Evolutionary conservation across 2,888 invertebrate species (phyloP), one percentile per base, ranked within the genome.

Genomic region (Hemaris fuciformis): DNA sequence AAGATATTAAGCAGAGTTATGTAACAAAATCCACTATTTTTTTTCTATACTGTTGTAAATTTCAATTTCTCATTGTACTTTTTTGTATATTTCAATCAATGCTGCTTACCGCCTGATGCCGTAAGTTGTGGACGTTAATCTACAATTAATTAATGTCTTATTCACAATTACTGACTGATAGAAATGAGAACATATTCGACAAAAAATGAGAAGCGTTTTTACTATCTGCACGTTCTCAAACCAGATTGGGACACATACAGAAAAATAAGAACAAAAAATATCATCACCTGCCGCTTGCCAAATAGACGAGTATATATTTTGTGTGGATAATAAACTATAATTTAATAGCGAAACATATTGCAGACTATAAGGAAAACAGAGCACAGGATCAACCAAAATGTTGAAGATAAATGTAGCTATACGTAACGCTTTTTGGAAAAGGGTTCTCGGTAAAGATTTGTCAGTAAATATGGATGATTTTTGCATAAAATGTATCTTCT

Each of bases 311-410:
- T 23, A 60, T 60, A 23, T 23, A 15, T 6, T 42, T 8, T 45
- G 57, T 61, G 31, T 61, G 22, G 22, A 61, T 57, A 41, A 67
- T 69, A 69, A 67, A 71, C 64, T 63, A 69, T 74, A 73, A 74
- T 72, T 62, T 66, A 72, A 72, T 75, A 73, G 60, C 67, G 61
- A 62, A 68, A 68, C 66, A 67, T 68, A 72, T 66, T 68, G 67
- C 64, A 67, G 65, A 63, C 68, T 70, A 71, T 67, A 67, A 74
- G 72, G 74, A 76, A 69, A 75, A 72, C 62, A 66, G 59, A 66
- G 48, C 56, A 22, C 59, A 34, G 60, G 46, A 23, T 41, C 10
- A 53, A 53, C 41, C 41, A 25, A 25, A 60, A 53, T 53, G 53
- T 53, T 34, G 23, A 3, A 46, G 48, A 60, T 60, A 53, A 27